Evolutionary conservation across 2,888 invertebrate species (phyloP), one percentile per base, ranked within the genome.

Genomic region (Poecilus cupreus): DNA sequence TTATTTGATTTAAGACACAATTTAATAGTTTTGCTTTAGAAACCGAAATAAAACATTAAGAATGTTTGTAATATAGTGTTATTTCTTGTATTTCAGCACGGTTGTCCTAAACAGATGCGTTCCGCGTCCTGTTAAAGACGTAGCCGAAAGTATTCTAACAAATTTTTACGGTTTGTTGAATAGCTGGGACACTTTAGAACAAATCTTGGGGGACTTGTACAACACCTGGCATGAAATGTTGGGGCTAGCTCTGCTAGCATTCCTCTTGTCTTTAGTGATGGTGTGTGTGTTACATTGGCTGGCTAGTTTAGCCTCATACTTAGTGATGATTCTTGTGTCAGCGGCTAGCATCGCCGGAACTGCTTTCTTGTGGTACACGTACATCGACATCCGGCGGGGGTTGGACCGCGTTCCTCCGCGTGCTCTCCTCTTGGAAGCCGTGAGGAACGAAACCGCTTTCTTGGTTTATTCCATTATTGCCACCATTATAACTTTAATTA

Each of bases 41-140:
- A n/a, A n/a, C n/a, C n/a, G n/a, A n/a, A n/a, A n/a, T 32, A 16
- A 49, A 16, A 26, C 16, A 20, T 10, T 70, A 16, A 51, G 60
- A 26, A 70, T 16, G 81, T 81, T 57, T 32, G 13, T 51, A 20
- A 0, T 18, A 1, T 16, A 64, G 8, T 11, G 37, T 79, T 60
- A 5, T 49, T 1, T 8, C 2, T 2, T 49, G 5, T 20, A 60
- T 26, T 89, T 82, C 87, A 94, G 97, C 85, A 91, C 91, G 80
- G 93, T 96, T 2, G 92, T 98, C 32, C 89, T 98, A 80, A 96
- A 97, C 88, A 93, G 98, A 82, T 98, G 98, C 89, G 93, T 98
- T 84, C 98, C 98, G 3, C 92, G 92, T 86, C 91, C 93, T 54
- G 91, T 94, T 6, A 92, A 92, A 84, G 94, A 94, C 78, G 89